Evolutionary conservation across 2,888 invertebrate species (phyloP), one percentile per base, ranked within the genome.

Genomic region (Drosophila dives): DNA sequence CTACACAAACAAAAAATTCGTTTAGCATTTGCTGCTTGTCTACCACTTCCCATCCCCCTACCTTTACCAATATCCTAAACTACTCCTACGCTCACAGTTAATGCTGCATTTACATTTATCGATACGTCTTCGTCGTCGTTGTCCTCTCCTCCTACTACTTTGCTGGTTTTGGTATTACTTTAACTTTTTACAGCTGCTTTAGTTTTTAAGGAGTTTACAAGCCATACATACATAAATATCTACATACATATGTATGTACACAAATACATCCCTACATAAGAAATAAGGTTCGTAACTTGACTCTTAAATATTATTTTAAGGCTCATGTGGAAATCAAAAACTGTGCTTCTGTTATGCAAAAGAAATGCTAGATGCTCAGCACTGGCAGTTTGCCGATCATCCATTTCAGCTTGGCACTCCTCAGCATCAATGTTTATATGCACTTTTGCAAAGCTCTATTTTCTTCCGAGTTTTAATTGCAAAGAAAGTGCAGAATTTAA

Each of bases 91-190:
- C 26, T 33, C 32, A 15, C 32, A 20, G 10, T 51, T 53, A 68
- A 49, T 63, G 48, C 75, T 80, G 83, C 87, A 85, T 85, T 85
- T 89, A 81, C 85, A 85, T 85, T 89, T 87, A 85, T 85, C 85
- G 85, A 85, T 85, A 85, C 73, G 74, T 84, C 83, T 77, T 55
- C 70, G 61, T 42, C 64, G 45, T 54, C 51, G 51, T 26, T 69
- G 50, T 64, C 67, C 51, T 23, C 76, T 61, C 53, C 54, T 42
- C 59, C 32, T 53, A 36, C 29, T 38, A 10, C 17, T 23, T 12
- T 23, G 15, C 2, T 45, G 20, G 1, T 42, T 34, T 50, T 26
- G 34, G 29, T 56, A 11, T 58, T 40, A 53, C 34, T 56, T 29
- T 49, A 49, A 49, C 29, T 29, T 40, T n/a, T 20, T 29, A 20